A percentile compares a stretch with the other conserved stretches of the same genome.
phyloP scores from a whole-genome alignment of 1,140 invertebrate genomes.

The Venturia canescens region DNA sequence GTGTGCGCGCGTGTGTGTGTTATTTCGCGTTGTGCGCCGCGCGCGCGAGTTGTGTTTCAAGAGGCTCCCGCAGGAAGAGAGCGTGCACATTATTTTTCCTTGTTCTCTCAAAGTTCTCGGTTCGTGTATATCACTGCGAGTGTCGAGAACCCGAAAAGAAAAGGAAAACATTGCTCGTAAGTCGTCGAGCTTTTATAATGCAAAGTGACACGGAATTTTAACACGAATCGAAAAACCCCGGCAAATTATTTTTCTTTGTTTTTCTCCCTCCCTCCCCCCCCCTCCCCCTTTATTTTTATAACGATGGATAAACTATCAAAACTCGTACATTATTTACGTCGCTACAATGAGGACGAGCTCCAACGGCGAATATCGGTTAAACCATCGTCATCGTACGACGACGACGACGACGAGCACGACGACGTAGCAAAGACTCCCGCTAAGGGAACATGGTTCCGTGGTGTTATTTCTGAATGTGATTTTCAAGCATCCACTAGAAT shows the following conservation, averaged over 20 bases:
- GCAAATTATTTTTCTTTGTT: not conserved
- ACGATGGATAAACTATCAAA: constrained; percentile 63
- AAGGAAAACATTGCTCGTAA: not conserved
- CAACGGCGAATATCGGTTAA: constrained; percentile 39
- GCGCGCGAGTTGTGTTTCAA: too few species aligned
- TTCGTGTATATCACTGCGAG: not conserved
- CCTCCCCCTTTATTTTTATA: not conserved
- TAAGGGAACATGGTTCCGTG: not conserved
- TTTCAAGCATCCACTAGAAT: constrained; percentile 50
- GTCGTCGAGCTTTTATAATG: constrained; percentile 30
- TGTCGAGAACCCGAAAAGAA: not conserved
- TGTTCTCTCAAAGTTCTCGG: constrained; percentile 5
- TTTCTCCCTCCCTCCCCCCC: too few species aligned
- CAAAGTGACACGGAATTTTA: constrained; percentile 42
- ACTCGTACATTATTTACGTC: constrained; percentile 58
- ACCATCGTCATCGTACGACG: constrained; percentile 24
- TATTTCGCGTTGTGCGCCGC: too few species aligned
- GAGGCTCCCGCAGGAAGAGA: not conserved
- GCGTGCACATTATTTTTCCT: not conserved
- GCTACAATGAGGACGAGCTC: constrained; percentile 33
- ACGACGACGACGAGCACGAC: constrained; percentile 43
- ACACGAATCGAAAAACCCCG: not conserved
- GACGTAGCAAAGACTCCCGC: constrained; percentile 8
- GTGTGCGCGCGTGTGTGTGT: not conserved
- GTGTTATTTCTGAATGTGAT: not conserved